Evolutionary conservation across 2,888 invertebrate genomes (phyloP), one percentile per base, ranked within the genome.

Genomic region (Cryptus viduatorius): DNA sequence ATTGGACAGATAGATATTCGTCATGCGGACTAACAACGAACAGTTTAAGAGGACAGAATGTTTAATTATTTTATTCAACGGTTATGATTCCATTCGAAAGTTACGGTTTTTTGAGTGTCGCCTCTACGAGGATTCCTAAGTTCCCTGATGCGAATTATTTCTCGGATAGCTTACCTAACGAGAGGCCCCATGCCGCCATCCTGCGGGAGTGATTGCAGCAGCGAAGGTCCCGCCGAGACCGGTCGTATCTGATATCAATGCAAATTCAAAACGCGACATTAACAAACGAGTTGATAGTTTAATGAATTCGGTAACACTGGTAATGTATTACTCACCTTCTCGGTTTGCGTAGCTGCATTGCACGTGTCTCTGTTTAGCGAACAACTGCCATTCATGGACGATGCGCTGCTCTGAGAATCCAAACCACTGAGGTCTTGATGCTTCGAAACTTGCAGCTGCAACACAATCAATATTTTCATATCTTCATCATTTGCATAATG

Each of bases 321-420:
- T 19, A 10, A 3, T 4, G 31, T 8, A 44, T 75, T 19, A 77
- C 50, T 77, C 94, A 98, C 97, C 96, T 97, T 95, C 93, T 98
- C 98, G 44, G 98, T 98, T 95, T 98, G 98, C 90, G 98, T 98
- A 91, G 98, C 97, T 88, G 96, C 97, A 94, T 97, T 97, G 93
- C 96, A 96, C 88, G 95, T 96, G 92, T 96, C 96, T 91, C 94
- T 95, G 82, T 92, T 93, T 85, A 94, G 92, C 88, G 90, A 93
- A 65, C 91, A 92, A 61, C 93, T 93, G 19, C 93, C 93, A 71
- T 93, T 93, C 42, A 92, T 92, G 37, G 94, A 93, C 59, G 94
- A 92, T 77, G 86, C 83, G 79, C 88, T 89, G 67, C 86, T 90
- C 81, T 90, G 89, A 44, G 87, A 86, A 79, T 92, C 91, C 24